Base-by-base conservation (phyloP, 1,140 invertebrate genomes). In the Thaumetopoea pityocampa region DNA sequence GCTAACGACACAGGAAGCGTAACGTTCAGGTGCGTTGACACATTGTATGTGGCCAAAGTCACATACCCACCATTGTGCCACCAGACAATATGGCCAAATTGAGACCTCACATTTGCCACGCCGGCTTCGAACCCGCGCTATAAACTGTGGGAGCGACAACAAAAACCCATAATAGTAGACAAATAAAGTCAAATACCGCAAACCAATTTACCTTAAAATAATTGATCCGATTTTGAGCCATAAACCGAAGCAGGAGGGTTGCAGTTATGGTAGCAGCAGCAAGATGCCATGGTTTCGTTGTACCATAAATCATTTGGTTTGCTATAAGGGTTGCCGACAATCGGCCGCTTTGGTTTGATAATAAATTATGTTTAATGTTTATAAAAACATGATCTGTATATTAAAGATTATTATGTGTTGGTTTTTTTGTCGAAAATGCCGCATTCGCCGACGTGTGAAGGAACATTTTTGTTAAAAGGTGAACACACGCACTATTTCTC, bases 11-110 rank as follows among this genome's bases (percentile, higher is more conserved):
- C 32, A 40, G 26, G 30, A 29, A 41, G 32, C 30, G 27, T 28
- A 27, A 41, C 32, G 30, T 30, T 20, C 10, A 35, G 32, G 23
- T 20, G 32, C 16, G 18, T 28, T 14, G 29, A 19, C 27, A 23
- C 24, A 32, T 28, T 30, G 37, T 27, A 41, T 30, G 27, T 28
- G 27, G 37, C 5, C 37, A 32, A 20, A 41, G 27, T 30, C 27
- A 30, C 27, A 32, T 16, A 30, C 28, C 4, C 23, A 24, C 16
- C 15, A 37, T 30, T 36, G 33, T 45, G 14, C 1, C n/a, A n/a
- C 26, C 30, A 44, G 50, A 76, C 71, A 76, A 77, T 77, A 49
- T 36, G 27, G 24, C 41, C 60, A 72, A 71, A 77, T 72, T 77
- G 69, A 71, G 63, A 71, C 45, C 55, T 68, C 51, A 36, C 57